Evolutionary conservation across 2,113 vertebrate species (phyloP).

Genomic region (Erythrolamprus reginae): DNA sequence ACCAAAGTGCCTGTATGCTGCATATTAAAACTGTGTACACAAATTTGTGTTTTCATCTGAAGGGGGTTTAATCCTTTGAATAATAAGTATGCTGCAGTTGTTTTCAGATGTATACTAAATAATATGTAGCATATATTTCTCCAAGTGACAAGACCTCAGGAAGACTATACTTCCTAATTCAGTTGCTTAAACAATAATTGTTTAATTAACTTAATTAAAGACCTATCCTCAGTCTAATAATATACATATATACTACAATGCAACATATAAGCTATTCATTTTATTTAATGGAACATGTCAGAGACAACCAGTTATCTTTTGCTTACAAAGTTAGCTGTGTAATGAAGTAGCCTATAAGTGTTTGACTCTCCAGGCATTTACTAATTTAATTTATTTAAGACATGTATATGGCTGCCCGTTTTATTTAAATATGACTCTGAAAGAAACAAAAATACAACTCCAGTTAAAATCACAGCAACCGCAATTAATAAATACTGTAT

Average conservation of each 20-base stretch:
- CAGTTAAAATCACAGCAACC: neutral
- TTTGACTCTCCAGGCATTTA: neutral
- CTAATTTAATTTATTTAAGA: neutral
- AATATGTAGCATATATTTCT: constrained; percentile 10
- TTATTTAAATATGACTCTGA: neutral
- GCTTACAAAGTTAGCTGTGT: neutral
- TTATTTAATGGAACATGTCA: neutral
- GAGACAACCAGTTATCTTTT: neutral
- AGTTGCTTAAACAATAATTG: neutral
- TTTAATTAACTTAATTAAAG: neutral
- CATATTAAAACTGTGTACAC: constrained; percentile 4
- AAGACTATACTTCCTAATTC: neutral
- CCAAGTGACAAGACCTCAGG: neutral
- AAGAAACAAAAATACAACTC: neutral
- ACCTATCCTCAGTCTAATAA: neutral
- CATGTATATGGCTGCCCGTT: neutral
- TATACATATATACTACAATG: neutral
- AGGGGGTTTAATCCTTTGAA: constrained; percentile 11
- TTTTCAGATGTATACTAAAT: constrained; percentile 32
- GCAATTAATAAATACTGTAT: neutral
- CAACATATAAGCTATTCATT: neutral
- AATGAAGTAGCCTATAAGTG: neutral
- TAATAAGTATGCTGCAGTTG: neutral
- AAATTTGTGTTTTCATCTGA: neutral
- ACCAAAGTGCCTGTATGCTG: neutral